Conservation (phyloP, 2,113 vertebrate genomes). For the Aldabrachelys gigantea region DNA sequence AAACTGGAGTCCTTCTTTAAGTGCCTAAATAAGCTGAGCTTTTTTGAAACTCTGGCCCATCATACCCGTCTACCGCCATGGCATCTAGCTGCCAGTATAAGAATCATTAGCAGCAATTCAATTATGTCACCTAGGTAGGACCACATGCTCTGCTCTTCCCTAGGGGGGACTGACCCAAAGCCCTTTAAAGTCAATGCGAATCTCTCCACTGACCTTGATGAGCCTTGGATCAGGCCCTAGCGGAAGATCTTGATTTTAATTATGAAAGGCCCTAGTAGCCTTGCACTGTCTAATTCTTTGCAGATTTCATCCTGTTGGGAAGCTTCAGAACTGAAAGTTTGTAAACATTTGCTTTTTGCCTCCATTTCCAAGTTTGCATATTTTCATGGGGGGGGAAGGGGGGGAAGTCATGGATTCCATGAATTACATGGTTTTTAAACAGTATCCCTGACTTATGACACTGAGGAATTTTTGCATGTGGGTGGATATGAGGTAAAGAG, state of each 20-base stretch:
- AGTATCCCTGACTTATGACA: not conserved
- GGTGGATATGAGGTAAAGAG: slow-evolving; percentile 27
- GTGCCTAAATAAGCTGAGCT: not conserved
- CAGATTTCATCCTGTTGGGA: not conserved
- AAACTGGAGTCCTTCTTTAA: not conserved
- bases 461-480: not conserved
- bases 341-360: not conserved
- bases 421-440: slow-evolving; percentile 21
- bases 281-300: not conserved
- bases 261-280: not conserved
- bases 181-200: not conserved
- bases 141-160: not conserved
- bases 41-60: not conserved
- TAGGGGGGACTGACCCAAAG: not conserved
- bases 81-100: not conserved
- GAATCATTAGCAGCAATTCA: not conserved
- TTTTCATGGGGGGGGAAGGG: slow-evolving; percentile 24
- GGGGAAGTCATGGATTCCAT: slow-evolving; percentile 1
- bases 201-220: not conserved
- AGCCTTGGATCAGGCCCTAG: not conserved
- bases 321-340: not conserved
- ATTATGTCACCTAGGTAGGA: not conserved
- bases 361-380: not conserved
- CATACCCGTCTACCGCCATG: not conserved
- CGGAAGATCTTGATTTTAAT: not conserved